A percentile compares a stretch with the other conserved stretches of the same genome.
phyloP scores from a whole-genome alignment of 2,113 vertebrate genomes.

The Scomber scombrus region DNA sequence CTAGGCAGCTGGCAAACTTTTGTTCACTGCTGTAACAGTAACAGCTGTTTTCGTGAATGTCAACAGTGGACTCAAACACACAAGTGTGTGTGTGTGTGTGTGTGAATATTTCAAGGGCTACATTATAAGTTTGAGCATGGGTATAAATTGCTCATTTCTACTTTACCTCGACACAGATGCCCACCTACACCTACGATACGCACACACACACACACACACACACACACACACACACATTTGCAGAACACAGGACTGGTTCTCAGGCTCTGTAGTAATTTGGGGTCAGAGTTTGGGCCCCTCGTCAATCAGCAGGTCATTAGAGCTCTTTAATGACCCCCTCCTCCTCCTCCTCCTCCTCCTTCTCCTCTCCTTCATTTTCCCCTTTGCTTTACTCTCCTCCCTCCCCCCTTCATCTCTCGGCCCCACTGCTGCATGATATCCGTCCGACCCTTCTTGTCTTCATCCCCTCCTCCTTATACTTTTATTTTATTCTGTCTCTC shows the following conservation, averaged over 20 bases:
- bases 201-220: too few species aligned
- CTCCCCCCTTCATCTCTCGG: slow-evolving; percentile 3
- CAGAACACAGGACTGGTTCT: slow-evolving; percentile 73
- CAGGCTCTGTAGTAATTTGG: slow-evolving; percentile 82
- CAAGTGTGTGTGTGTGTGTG: background rate
- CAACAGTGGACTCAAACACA: background rate
- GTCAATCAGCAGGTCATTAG: slow-evolving; percentile 85
- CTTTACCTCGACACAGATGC: slow-evolving; percentile 41
- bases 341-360: slow-evolving; percentile 13
- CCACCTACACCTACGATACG: slow-evolving; percentile 26
- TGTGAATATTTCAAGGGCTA: slow-evolving; percentile 5
- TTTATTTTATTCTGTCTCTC: slow-evolving; percentile 26
- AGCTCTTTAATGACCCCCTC: slow-evolving; percentile 78
- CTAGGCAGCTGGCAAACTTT: slow-evolving; percentile 12
- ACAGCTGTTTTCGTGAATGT: background rate
- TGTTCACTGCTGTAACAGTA: background rate
- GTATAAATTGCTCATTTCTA: slow-evolving; percentile 13
- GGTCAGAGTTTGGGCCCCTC: slow-evolving; percentile 82
- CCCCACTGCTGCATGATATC: slow-evolving; percentile 42
- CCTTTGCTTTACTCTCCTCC: slow-evolving; percentile 27
- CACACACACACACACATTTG: slow-evolving; percentile 48
- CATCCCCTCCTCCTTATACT: slow-evolving; percentile 7
- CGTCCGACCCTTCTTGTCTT: slow-evolving; percentile 17
- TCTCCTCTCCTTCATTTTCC: slow-evolving; percentile 48
- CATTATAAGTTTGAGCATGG: slow-evolving; percentile 1